Percentiles rank a stretch among this genome's conserved stretches.
Evolutionary conservation across 1,140 invertebrate species (phyloP).

Genomic region (Chrysoperla carnea): DNA sequence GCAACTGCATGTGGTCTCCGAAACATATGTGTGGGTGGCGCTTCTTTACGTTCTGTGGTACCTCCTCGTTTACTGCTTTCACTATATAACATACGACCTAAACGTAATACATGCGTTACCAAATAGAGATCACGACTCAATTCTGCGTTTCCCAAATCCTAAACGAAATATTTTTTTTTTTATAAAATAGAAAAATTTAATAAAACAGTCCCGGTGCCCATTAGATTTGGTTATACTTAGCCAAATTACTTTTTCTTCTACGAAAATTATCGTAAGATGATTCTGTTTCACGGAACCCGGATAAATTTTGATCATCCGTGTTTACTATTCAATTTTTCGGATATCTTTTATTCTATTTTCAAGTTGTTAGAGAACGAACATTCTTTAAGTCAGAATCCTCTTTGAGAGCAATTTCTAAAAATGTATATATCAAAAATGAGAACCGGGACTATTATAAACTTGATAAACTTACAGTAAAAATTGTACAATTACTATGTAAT

Average conservation of each 20-base stretch:
- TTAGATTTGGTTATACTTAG: neutral
- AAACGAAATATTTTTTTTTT: neutral
- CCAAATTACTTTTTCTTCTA: too few species aligned
- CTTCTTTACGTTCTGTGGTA: constrained; percentile 17
- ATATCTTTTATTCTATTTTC: too few species aligned
- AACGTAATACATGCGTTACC: constrained; percentile 73
- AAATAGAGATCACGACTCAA: constrained; percentile 67
- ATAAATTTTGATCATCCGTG: too few species aligned
- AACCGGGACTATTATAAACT: neutral
- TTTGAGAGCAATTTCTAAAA: too few species aligned
- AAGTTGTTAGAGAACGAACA: too few species aligned
- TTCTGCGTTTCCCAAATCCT: constrained; percentile 61
- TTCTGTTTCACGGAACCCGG: too few species aligned
- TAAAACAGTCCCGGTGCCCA: neutral
- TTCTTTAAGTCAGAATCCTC: too few species aligned
- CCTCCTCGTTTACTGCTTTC: constrained; percentile 52
- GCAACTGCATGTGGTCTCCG: constrained; percentile 70
- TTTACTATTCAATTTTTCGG: too few species aligned
- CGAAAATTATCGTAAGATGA: too few species aligned
- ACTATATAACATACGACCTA: constrained; percentile 71
- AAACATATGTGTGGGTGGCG: constrained; percentile 32
- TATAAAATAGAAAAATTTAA: neutral
- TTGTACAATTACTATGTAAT: constrained; percentile 70
- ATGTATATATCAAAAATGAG: neutral
- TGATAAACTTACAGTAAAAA: constrained; percentile 57